Percentiles rank a stretch among this genome's conserved stretches.
Evolutionary conservation across 2,113 vertebrate genomes (phyloP).

Genomic region (Panurus biarmicus): DNA sequence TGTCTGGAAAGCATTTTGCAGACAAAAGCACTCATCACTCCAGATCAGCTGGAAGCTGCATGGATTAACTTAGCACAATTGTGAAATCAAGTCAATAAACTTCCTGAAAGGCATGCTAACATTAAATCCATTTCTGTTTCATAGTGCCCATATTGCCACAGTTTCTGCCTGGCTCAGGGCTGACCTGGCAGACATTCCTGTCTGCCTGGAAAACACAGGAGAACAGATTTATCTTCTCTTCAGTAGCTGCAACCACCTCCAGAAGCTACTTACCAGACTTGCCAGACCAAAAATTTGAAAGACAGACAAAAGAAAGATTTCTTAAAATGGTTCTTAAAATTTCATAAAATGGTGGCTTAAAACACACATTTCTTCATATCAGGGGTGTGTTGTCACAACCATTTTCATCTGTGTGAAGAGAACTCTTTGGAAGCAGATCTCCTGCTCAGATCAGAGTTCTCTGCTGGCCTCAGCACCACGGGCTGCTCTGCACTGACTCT

Average conservation of each 20-base stretch:
- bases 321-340: background rate
- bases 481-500: background rate
- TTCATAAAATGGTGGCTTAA: background rate
- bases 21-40: background rate
- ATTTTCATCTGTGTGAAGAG: background rate
- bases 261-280: background rate
- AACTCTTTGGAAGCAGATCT: background rate
- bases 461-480: background rate
- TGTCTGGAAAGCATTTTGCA: background rate
- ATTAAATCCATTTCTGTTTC: background rate
- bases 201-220: background rate
- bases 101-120: background rate
- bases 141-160: background rate
- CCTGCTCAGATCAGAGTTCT: background rate
- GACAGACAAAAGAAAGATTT: accelerated
- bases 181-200: background rate
- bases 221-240: background rate
- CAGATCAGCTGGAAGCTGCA: background rate
- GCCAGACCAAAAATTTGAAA: background rate
- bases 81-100: background rate
- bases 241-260: background rate
- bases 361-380: background rate
- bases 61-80: background rate
- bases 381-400: background rate
- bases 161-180: background rate